Conservation (phyloP, 2,113 vertebrate genomes). For the Bettongia penicillata region DNA sequence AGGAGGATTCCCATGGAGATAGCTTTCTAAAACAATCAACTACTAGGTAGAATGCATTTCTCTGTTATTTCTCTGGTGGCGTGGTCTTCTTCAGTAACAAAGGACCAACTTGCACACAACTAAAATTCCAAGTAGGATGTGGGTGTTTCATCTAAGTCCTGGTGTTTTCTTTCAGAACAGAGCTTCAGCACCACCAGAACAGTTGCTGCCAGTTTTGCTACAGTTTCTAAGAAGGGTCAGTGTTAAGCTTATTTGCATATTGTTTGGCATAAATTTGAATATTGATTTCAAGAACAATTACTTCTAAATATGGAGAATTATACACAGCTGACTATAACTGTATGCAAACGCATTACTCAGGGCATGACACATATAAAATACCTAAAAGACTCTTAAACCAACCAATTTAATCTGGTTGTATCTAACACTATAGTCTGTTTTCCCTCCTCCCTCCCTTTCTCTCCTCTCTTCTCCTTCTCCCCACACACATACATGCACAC, state of each 20-base stretch:
- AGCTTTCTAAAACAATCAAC: slow-evolving; percentile 56
- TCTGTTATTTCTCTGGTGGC: too few relatives aligned
- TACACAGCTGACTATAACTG: slow-evolving; percentile 58
- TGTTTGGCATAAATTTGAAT: slow-evolving; percentile 72
- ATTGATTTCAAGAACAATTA: slow-evolving; percentile 64
- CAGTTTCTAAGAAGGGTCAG: slow-evolving; percentile 42
- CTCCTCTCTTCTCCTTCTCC: not conserved
- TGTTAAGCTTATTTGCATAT: slow-evolving; percentile 56
- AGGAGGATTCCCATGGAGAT: slow-evolving; percentile 21
- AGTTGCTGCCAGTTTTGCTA: not conserved
- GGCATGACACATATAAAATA: not conserved
- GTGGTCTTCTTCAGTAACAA: too few relatives aligned
- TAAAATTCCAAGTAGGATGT: slow-evolving; percentile 30
- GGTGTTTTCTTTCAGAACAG: slow-evolving; percentile 42
- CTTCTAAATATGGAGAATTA: slow-evolving; percentile 70
- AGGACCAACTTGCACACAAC: not conserved
- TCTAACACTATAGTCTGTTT: slow-evolving; percentile 33
- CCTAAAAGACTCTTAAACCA: slow-evolving; percentile 44
- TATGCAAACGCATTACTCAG: slow-evolving; percentile 60
- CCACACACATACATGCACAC: not conserved
- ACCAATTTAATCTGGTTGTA: slow-evolving; percentile 50
- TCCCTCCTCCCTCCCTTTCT: not conserved
- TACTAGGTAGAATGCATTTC: slow-evolving; percentile 23
- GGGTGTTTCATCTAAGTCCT: slow-evolving; percentile 46
- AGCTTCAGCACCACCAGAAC: slow-evolving; percentile 46